Percentiles rank a stretch among this genome's conserved stretches.
Evolutionary conservation across 2,797 vertebrate genomes (phyloP).

Genomic region (Pitangus sulphuratus): DNA sequence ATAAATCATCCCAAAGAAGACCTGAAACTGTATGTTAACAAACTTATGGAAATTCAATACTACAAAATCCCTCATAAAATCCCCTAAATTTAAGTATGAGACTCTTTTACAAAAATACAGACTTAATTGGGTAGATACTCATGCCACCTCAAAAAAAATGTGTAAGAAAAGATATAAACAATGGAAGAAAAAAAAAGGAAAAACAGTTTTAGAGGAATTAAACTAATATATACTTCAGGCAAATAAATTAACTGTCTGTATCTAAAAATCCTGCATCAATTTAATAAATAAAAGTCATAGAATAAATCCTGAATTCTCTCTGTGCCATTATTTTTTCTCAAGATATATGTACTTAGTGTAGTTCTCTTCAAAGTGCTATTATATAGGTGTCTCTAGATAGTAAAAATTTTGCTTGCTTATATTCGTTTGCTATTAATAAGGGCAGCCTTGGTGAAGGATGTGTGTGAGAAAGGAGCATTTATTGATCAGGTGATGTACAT

Average conservation of each 20-base stretch:
- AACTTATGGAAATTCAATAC: neutral
- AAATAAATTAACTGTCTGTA: neutral
- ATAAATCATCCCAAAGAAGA: neutral
- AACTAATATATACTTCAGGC: neutral
- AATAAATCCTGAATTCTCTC: neutral
- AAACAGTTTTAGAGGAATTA: neutral
- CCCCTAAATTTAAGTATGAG: neutral
- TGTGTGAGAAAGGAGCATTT: neutral
- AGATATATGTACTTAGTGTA: neutral
- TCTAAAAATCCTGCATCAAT: neutral
- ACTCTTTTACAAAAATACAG: neutral
- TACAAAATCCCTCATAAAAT: neutral
- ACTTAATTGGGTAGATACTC: rapidly evolving
- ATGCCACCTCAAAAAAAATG: neutral
- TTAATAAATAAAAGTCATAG: neutral
- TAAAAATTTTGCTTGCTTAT: neutral
- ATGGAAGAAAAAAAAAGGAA: neutral
- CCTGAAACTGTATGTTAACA: neutral
- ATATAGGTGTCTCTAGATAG: neutral
- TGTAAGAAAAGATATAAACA: neutral
- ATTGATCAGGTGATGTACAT: neutral
- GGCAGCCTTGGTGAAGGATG: neutral
- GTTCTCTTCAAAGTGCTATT: neutral
- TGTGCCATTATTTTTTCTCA: neutral
- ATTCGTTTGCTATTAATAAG: neutral